A percentile compares a stretch with the other conserved stretches of the same genome.
These are phyloP conservation scores for Polydrusus cervinus DNA, from an alignment of 2,888 invertebrate genomes.

Conservation along the genomic window DNA sequence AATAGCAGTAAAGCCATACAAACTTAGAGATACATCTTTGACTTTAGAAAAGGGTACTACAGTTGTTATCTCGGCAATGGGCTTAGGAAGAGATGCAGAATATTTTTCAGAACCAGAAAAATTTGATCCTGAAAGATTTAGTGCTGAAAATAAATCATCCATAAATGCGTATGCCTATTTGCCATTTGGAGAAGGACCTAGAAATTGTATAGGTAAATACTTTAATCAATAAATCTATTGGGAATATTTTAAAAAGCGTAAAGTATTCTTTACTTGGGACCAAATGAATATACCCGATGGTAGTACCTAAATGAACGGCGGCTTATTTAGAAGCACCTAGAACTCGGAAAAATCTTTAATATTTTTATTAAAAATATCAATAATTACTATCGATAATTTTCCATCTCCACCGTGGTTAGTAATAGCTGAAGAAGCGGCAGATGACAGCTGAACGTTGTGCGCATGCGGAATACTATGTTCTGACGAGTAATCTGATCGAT, in stretches of 20 bases:
- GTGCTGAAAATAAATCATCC: slow-evolving; percentile 61
- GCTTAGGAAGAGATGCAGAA: slow-evolving; percentile 66
- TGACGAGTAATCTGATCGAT: too few species aligned
- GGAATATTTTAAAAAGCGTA: background rate
- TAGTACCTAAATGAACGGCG: too few species aligned
- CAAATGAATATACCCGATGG: too few species aligned
- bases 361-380: too few species aligned
- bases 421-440: too few species aligned
- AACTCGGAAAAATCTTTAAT: too few species aligned
- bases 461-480: too few species aligned
- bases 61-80: slow-evolving; percentile 63
- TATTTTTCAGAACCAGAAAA: slow-evolving; percentile 67
- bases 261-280: too few species aligned
- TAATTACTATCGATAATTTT: too few species aligned
- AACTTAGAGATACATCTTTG: slow-evolving; percentile 56
- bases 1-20: slow-evolving; percentile 60
- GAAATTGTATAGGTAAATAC: slow-evolving; percentile 63
- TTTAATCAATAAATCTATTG: background rate
- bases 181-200: slow-evolving; percentile 65
- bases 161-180: slow-evolving; percentile 62
- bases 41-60: slow-evolving; percentile 62
- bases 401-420: too few species aligned
- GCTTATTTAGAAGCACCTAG: too few species aligned
- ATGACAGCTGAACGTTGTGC: too few species aligned
- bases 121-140: slow-evolving; percentile 69